Percentiles rank a stretch among this genome's conserved stretches.
These are phyloP conservation scores for Anoplius nigerrimus DNA, from an alignment of 2,888 invertebrate species.

Conservation along the genomic window DNA sequence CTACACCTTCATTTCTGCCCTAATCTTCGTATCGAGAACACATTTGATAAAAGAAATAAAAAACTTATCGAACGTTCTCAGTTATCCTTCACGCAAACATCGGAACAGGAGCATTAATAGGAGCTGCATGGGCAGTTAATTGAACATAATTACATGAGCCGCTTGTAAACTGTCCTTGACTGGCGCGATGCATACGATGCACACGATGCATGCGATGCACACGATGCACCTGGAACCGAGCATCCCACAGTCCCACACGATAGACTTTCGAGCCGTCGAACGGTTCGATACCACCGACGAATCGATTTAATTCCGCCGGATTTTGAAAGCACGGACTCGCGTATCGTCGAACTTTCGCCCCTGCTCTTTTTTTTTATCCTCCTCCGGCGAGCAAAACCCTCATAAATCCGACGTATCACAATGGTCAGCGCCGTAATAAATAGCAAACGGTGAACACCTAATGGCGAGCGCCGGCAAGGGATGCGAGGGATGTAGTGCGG, in stretches of 20 bases:
- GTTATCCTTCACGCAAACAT: too few species aligned
- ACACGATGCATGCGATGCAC: background rate
- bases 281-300: too few species aligned
- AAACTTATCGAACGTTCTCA: too few species aligned
- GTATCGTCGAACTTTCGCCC: too few species aligned
- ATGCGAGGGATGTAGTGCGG: constrained; percentile 23
- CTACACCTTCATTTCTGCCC: too few species aligned
- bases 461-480: constrained; percentile 45
- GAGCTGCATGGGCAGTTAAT: constrained; percentile 22
- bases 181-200: constrained; percentile 1
- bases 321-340: too few species aligned
- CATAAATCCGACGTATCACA: constrained; percentile 55
- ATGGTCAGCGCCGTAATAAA: constrained; percentile 61
- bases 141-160: constrained; percentile 25
- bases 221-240: background rate
- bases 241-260: background rate
- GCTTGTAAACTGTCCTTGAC: constrained; percentile 9
- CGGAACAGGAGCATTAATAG: background rate
- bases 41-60: too few species aligned
- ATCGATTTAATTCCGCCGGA: too few species aligned
- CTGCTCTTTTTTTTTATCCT: too few species aligned
- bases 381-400: background rate
- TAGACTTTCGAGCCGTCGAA: too few species aligned
- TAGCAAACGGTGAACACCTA: constrained; percentile 59
- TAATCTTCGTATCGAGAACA: too few species aligned